phyloP scores from a whole-genome alignment of 2,113 vertebrate species.

The Speoplatyrhinus poulsoni region DNA sequence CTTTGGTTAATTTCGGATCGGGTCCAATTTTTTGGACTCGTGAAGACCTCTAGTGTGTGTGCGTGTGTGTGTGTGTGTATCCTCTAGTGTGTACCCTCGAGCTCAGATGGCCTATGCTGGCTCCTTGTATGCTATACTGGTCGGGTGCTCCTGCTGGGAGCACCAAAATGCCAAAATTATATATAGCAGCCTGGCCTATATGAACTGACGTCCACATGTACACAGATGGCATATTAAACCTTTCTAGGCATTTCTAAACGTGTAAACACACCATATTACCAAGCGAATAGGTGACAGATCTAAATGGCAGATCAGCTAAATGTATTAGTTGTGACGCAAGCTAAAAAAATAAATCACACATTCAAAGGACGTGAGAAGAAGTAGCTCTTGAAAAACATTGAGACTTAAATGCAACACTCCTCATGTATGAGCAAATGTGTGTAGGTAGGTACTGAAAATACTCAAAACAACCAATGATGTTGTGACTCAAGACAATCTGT shows the following conservation, averaged over 20 bases:
- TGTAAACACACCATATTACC: neutral
- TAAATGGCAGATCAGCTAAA: neutral
- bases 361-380: constrained; percentile 18
- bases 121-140: no score
- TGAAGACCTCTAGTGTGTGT: no score
- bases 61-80: no score
- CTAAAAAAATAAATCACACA: constrained; percentile 2
- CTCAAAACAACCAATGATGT: constrained; percentile 18
- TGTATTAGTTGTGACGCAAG: no score
- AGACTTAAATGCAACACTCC: constrained; percentile 13
- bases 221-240: neutral
- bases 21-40: no score
- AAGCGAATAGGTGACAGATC: neutral
- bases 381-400: constrained; percentile 2
- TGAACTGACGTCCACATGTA: neutral
- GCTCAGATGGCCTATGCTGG: no score
- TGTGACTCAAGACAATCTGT: constrained; percentile 20
- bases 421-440: constrained; percentile 30
- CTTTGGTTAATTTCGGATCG: no score
- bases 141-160: no score
- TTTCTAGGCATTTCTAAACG: neutral
- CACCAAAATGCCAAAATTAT: no score
- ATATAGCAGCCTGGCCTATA: neutral
- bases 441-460: constrained; percentile 27
- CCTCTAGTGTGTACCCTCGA: no score